phyloP scores from a whole-genome alignment of 2,113 vertebrate genomes.

The Pyxicephalus adspersus region DNA sequence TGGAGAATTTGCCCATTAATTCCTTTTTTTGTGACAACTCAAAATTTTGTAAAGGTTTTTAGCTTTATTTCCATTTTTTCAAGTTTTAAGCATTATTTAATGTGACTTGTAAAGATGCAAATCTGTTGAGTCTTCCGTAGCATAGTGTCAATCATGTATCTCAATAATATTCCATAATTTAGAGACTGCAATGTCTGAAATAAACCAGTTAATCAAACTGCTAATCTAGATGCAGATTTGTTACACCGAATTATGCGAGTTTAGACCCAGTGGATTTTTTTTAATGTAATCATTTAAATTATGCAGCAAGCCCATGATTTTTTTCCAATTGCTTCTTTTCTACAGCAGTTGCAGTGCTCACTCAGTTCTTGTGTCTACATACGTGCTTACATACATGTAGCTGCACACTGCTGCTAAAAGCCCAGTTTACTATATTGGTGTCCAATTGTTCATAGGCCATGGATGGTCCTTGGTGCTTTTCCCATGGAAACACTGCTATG shows the following conservation, averaged over 20 bases:
- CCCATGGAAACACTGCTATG: no score
- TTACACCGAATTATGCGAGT: conserved; percentile 6
- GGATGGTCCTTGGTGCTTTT: no score
- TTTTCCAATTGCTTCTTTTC: background rate
- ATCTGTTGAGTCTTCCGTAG: background rate
- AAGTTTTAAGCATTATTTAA: background rate
- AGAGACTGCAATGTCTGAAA: background rate
- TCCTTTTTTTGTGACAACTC: no score
- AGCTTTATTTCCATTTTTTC: no score
- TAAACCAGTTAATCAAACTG: conserved; percentile 44
- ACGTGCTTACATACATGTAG: no score
- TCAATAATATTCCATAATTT: conserved; percentile 32
- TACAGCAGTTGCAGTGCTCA: background rate
- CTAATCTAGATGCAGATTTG: conserved; percentile 44
- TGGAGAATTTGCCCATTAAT: no score
- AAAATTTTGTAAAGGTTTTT: no score
- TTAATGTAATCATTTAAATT: conserved; percentile 4
- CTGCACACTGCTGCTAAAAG: no score
- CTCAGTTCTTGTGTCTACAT: no score
- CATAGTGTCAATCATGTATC: background rate
- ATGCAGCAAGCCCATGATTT: background rate
- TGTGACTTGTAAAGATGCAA: background rate
- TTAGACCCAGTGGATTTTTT: conserved; percentile 34
- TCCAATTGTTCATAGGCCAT: no score
- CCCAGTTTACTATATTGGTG: no score